These are phyloP conservation scores for Microdon myrmicae DNA, from an alignment of 2,888 invertebrate species.

Conservation along the genomic window DNA sequence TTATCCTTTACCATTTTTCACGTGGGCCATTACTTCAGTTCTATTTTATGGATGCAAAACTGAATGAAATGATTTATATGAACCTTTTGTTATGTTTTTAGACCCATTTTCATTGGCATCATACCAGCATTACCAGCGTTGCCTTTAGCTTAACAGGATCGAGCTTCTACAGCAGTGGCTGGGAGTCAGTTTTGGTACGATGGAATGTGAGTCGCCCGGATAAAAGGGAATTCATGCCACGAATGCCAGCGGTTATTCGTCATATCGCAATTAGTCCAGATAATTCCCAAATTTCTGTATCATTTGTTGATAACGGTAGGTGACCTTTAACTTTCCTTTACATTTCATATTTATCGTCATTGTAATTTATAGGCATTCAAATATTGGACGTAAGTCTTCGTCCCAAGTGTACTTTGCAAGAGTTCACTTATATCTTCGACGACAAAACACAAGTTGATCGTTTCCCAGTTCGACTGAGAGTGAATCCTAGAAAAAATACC, in stretches of 20 bases:
- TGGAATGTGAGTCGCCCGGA: conserved; percentile 73
- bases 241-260: conserved; percentile 75
- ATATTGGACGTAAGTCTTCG: conserved; percentile 70
- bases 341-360: not conserved
- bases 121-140: conserved; percentile 74
- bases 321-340: not conserved
- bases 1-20: too few relatives aligned
- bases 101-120: conserved; percentile 80
- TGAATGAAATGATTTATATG: too few relatives aligned
- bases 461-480: conserved; percentile 64
- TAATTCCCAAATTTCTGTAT: conserved; percentile 74
- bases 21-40: too few relatives aligned
- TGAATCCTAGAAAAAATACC: conserved; percentile 74
- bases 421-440: conserved; percentile 72
- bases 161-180: conserved; percentile 80
- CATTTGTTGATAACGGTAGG: conserved; percentile 76
- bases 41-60: too few relatives aligned
- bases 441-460: conserved; percentile 67
- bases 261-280: conserved; percentile 73
- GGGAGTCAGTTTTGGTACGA: conserved; percentile 80
- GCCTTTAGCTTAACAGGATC: conserved; percentile 74
- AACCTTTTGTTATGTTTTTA: conserved; percentile 53
- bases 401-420: conserved; percentile 73
- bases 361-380: conserved; percentile 65
- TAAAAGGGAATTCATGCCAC: conserved; percentile 72